These are phyloP conservation scores for Tadarida brasiliensis DNA, from an alignment of 2,797 vertebrate species.

Conservation along the genomic window DNA sequence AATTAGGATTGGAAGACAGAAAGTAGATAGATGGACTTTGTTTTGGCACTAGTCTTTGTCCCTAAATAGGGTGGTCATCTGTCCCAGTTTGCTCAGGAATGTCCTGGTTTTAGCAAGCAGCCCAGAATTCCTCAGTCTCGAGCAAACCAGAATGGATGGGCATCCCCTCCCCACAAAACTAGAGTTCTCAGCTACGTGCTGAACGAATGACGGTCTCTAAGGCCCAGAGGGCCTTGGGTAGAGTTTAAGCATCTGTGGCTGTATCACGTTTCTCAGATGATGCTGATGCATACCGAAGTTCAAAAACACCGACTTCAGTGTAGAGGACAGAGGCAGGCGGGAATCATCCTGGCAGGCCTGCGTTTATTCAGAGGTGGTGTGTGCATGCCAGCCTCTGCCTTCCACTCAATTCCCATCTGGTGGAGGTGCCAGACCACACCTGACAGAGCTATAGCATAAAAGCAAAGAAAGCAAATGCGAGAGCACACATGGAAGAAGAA, in stretches of 20 bases:
- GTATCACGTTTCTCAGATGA: neutral
- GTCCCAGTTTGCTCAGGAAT: neutral
- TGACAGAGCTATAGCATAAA: neutral
- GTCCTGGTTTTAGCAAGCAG: neutral
- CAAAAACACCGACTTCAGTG: neutral
- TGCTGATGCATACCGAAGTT: neutral
- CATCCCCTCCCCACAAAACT: accelerated
- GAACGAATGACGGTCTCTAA: neutral
- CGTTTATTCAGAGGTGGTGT: neutral
- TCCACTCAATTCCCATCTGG: neutral
- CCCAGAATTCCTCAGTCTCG: accelerated
- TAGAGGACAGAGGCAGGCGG: neutral
- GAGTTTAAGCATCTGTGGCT: neutral
- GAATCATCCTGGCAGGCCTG: neutral
- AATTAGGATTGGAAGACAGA: neutral
- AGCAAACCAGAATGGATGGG: neutral
- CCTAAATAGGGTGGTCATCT: neutral
- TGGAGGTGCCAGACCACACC: neutral
- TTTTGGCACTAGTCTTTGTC: neutral
- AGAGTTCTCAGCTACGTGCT: neutral
- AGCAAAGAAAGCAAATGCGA: neutral
- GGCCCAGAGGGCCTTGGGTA: neutral
- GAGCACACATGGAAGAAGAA: neutral
- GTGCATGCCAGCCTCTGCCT: neutral
- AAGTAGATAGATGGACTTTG: neutral